phyloP scores from a whole-genome alignment of 2,888 invertebrate genomes.

The Polymixis lichenea region DNA sequence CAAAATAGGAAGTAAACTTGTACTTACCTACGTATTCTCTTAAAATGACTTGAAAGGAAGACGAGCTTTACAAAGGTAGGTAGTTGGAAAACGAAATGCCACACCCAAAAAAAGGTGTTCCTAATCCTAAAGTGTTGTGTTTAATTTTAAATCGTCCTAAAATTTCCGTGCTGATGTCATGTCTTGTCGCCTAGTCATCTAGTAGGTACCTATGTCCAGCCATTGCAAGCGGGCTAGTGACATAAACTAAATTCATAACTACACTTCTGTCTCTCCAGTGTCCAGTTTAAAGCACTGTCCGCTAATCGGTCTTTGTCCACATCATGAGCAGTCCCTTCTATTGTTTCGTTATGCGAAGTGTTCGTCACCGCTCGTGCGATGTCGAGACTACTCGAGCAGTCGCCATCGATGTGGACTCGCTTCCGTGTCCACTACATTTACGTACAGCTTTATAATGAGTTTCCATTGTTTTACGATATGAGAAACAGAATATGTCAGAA shows the following conservation, averaged over 20 bases:
- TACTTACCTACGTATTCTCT: not conserved
- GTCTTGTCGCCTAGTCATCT: not conserved
- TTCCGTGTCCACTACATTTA: slow-evolving; percentile 68
- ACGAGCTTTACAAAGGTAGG: no score
- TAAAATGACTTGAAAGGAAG: not conserved
- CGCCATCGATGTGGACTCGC: slow-evolving; percentile 68
- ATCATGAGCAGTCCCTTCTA: slow-evolving; percentile 54
- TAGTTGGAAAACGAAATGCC: not conserved
- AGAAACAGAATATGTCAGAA: no score
- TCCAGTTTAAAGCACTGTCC: not conserved
- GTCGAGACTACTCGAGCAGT: slow-evolving; percentile 62
- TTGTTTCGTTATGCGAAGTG: slow-evolving; percentile 53
- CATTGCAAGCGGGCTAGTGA: not conserved
- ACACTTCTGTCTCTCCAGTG: not conserved
- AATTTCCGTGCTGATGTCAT: not conserved
- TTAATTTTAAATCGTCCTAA: not conserved
- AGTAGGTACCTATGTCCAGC: not conserved
- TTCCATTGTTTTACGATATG: slow-evolving; percentile 65
- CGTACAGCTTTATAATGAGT: slow-evolving; percentile 69
- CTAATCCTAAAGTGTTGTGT: not conserved
- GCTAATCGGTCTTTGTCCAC: slow-evolving; percentile 25
- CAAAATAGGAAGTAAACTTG: not conserved
- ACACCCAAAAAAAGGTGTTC: not conserved
- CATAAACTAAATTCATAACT: not conserved
- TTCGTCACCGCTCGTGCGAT: slow-evolving; percentile 58